Base-by-base conservation (phyloP, 2,113 vertebrate genomes). In the Daubentonia madagascariensis region DNA sequence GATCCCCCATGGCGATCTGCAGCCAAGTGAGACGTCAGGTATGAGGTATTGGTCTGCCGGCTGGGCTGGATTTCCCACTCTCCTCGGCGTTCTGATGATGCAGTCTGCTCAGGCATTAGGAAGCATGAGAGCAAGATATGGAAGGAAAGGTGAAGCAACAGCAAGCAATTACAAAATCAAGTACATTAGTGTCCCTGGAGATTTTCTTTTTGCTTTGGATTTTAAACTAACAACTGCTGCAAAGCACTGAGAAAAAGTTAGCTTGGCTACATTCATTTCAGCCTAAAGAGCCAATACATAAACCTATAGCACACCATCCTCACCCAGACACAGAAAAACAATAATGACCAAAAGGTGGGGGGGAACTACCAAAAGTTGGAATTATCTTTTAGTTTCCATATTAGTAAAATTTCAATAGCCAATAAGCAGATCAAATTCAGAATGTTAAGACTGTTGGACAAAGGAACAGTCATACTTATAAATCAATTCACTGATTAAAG, bases 1-100 rank as follows among this genome's bases (percentile, higher is more conserved):
- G 99, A 99, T 99, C 99, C 99, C 98, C 99, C 99, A 93, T 99
- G 99, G 99, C 99, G 99, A 98, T 99, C 99, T 94, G 99, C 99
- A 98, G 99, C 99, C 99, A 99, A 98, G 98, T 99, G 99, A 98
- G 99, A 99, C 98, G 99, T 99, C 99, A 99, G 98, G 98, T 99
- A 99, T 70, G 99, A 99, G 98, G 99, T 99, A 99, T 99, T 99
- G 98, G 99, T 99, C 99, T 99, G 99, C 94, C 99, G 99, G 98
- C 99, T 99, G 40, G 99, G 99, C 98, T 99, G 99, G 98, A 99
- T 99, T 98, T 99, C 99, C 99, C 99, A 99, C 79, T 99, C 99
- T 99, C 99, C 99, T 99, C 99, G 99, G 98, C 99, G 99, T 97
- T 99, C 99, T 30, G 99, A 99, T 4, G 99, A 98, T 0, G 99